phyloP scores from a whole-genome alignment of 2,113 vertebrate species.

The Cavia aperea region DNA sequence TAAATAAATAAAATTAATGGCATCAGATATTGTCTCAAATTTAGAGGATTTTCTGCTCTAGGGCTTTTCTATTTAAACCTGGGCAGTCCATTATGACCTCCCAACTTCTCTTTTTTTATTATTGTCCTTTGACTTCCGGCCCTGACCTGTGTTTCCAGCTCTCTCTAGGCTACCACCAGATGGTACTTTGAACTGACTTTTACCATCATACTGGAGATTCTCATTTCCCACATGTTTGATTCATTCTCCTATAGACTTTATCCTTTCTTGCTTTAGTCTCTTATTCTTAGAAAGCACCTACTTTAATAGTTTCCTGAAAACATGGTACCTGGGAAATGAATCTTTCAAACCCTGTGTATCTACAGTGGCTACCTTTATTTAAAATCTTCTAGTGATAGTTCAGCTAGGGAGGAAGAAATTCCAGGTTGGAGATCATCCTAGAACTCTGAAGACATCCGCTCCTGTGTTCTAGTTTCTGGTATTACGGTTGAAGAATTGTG shows the following conservation, averaged over 20 bases:
- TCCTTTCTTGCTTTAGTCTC: background rate
- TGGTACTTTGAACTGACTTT: background rate
- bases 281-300: background rate
- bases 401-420: background rate
- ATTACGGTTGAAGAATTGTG: background rate
- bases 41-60: background rate
- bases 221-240: background rate
- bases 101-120: background rate
- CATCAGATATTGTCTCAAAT: background rate
- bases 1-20: background rate
- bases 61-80: background rate
- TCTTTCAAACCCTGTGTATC: background rate
- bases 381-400: background rate
- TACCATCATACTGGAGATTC: background rate
- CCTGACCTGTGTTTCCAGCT: background rate
- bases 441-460: background rate
- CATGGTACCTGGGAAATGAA: background rate
- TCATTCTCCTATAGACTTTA: background rate
- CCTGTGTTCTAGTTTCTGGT: background rate
- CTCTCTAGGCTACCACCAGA: background rate
- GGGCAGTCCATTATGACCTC: background rate
- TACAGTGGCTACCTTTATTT: background rate
- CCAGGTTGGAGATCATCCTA: background rate
- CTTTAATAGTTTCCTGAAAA: background rate
- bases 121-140: background rate